These are phyloP conservation scores for Charanyca ferruginea DNA, from an alignment of 2,888 invertebrate species.

Conservation along the genomic window DNA sequence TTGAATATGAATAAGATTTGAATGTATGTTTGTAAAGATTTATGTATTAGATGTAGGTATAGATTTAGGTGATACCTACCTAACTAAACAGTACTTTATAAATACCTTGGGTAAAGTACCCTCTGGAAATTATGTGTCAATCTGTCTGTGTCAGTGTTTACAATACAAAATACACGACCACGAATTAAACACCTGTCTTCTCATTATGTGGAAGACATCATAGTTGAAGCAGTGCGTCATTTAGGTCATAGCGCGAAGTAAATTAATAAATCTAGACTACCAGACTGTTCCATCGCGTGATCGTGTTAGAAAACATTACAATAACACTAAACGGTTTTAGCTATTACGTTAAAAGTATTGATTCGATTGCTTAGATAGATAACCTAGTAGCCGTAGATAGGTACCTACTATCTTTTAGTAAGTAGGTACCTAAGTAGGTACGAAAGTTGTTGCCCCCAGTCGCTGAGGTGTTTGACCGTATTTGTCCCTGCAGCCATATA, in stretches of 20 bases:
- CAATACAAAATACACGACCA: too few species aligned
- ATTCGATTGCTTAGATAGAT: constrained; percentile 25
- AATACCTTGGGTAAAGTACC: too few species aligned
- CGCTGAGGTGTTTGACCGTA: constrained; percentile 36
- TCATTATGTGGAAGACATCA: neutral
- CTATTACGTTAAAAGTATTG: constrained; percentile 13
- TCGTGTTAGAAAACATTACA: neutral
- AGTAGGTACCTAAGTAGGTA: too few species aligned
- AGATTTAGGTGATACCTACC: too few species aligned
- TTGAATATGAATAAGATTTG: too few species aligned
- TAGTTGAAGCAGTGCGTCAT: constrained; percentile 6
- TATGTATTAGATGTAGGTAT: too few species aligned
- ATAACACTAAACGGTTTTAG: constrained; percentile 6
- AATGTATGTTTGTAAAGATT: too few species aligned
- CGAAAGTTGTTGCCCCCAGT: neutral
- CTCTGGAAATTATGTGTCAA: too few species aligned
- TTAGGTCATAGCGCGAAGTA: constrained; percentile 26
- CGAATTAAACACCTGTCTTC: neutral
- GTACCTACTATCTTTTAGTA: neutral
- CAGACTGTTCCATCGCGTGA: constrained; percentile 33
- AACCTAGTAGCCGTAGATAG: constrained; percentile 7
- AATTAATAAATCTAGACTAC: too few species aligned
- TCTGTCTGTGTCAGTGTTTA: too few species aligned
- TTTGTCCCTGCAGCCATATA: constrained; percentile 26
- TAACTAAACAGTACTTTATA: too few species aligned